Conservation (phyloP, 2,888 invertebrate genomes). For the Aleiodes testaceus region DNA sequence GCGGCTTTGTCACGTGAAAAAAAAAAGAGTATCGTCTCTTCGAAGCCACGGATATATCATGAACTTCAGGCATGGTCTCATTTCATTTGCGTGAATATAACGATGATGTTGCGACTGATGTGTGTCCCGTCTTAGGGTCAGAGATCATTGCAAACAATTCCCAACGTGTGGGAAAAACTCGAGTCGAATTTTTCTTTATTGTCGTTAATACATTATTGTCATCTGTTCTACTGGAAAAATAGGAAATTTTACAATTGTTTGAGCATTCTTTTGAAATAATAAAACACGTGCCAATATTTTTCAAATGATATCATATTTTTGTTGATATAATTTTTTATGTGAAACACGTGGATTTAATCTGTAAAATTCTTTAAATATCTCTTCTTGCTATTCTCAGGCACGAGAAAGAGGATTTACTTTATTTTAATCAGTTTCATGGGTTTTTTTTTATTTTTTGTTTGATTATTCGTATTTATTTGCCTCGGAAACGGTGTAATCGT, state of each 20-base stretch:
- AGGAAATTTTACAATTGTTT: background rate
- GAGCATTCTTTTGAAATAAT: too few species aligned
- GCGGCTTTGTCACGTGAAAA: constrained; percentile 9
- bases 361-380: too few species aligned
- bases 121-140: constrained; percentile 65
- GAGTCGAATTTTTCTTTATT: constrained; percentile 53
- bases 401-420: background rate
- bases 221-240: constrained; percentile 42
- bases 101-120: constrained; percentile 67
- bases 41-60: constrained; percentile 10
- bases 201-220: constrained; percentile 58
- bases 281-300: too few species aligned
- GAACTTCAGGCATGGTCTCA: constrained; percentile 11
- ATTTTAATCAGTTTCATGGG: background rate
- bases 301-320: too few species aligned
- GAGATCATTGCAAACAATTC: constrained; percentile 71
- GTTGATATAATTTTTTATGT: too few species aligned
- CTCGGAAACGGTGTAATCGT: constrained; percentile 59
- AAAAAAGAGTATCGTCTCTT: constrained; percentile 12
- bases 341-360: too few species aligned
- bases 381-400: too few species aligned
- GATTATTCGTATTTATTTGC: constrained; percentile 41
- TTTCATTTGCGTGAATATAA: constrained; percentile 43
- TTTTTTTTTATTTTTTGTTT: background rate
- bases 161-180: constrained; percentile 68